Conservation (phyloP, 2,888 invertebrate species). For the Hyalella azteca region DNA sequence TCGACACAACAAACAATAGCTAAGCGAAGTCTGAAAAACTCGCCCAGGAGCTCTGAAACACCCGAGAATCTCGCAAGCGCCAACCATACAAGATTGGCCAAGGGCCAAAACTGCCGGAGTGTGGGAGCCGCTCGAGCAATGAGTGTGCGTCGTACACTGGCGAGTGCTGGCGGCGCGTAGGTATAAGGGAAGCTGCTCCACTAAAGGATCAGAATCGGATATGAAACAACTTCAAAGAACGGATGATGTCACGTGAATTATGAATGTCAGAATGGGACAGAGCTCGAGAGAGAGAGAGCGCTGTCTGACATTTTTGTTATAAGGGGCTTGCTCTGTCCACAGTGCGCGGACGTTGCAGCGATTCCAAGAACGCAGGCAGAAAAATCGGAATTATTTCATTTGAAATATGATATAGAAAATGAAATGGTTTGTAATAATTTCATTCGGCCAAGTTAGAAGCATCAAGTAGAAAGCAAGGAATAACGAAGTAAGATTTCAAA, state of each 20-base stretch:
- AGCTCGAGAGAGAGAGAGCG: no score
- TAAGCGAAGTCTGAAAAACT: not conserved
- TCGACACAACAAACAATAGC: not conserved
- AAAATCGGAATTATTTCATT: no score
- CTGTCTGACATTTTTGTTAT: no score
- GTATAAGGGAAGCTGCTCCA: not conserved
- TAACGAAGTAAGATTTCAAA: no score
- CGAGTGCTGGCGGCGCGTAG: not conserved
- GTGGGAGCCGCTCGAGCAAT: not conserved
- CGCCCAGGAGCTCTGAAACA: not conserved
- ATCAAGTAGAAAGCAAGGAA: no score
- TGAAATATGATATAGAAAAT: no score
- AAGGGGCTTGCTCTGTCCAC: no score
- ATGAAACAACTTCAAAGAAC: not conserved
- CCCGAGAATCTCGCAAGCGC: not conserved
- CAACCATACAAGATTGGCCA: constrained; percentile 7
- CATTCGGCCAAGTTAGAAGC: no score
- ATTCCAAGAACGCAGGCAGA: no score
- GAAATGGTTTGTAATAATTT: no score
- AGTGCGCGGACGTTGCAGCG: no score
- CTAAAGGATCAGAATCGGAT: not conserved
- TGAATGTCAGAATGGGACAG: not conserved
- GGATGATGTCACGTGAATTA: not conserved
- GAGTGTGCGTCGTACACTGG: no score
- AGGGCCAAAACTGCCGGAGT: not conserved